phyloP scores from a whole-genome alignment of 2,888 invertebrate species.

The Malacosoma neustria region DNA sequence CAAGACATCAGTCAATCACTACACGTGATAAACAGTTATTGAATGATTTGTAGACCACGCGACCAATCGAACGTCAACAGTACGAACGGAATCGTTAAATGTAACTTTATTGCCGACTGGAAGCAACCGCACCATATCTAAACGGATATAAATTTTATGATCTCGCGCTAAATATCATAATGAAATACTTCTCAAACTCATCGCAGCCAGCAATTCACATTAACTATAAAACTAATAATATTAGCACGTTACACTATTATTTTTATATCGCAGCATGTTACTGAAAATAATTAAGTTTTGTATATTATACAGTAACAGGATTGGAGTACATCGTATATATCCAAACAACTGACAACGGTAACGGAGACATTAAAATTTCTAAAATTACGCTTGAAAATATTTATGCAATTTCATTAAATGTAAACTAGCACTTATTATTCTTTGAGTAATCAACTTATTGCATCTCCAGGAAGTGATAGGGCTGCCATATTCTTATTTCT shows the following conservation, averaged over 20 bases:
- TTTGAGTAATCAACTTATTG: no score
- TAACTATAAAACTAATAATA: conserved; percentile 9
- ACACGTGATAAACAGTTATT: conserved; percentile 10
- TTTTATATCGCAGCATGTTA: no score
- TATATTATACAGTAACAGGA: no score
- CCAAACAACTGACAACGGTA: no score
- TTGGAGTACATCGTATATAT: no score
- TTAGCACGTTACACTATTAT: conserved; percentile 7
- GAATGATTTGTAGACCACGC: conserved; percentile 7
- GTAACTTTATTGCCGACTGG: conserved; percentile 21
- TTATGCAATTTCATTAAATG: no score
- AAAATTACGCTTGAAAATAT: no score
- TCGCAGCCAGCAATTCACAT: conserved; percentile 9
- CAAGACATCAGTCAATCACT: conserved; percentile 1
- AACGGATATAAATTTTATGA: conserved; percentile 15
- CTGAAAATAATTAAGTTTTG: no score
- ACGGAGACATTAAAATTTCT: no score
- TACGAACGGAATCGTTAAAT: conserved; percentile 20
- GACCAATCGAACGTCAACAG: conserved; percentile 19
- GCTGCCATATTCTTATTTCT: no score
- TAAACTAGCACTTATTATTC: no score
- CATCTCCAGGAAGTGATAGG: no score
- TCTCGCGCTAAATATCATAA: conserved; percentile 11
- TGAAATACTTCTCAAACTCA: conserved; percentile 4
- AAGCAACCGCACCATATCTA: conserved; percentile 11